phyloP scores from a whole-genome alignment of 1,140 invertebrate species.

The Phenacoccus solenopsis region DNA sequence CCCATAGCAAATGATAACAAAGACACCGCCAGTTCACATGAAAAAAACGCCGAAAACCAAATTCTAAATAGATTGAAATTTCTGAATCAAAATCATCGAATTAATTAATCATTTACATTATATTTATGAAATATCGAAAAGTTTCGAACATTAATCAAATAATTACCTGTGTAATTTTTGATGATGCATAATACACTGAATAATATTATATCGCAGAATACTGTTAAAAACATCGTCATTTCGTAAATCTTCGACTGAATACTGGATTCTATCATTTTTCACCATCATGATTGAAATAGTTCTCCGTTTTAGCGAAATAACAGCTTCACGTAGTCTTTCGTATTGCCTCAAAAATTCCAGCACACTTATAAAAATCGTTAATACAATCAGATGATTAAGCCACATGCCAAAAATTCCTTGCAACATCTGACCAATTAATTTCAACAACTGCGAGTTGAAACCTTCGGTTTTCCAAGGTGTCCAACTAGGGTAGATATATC shows the following conservation, averaged over 20 bases:
- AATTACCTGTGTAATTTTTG: background rate
- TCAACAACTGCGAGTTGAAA: background rate
- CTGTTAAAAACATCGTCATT: no score
- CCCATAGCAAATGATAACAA: background rate
- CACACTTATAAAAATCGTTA: no score
- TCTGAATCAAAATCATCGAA: background rate
- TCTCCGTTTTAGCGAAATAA: no score
- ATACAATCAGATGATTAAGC: no score
- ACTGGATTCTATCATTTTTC: background rate
- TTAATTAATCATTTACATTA: no score
- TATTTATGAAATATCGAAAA: no score
- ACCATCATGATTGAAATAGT: background rate
- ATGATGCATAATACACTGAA: background rate
- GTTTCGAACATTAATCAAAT: no score
- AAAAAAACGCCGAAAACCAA: background rate
- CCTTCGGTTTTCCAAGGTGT: background rate
- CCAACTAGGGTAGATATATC: background rate
- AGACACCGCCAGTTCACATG: background rate
- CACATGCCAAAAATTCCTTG: no score
- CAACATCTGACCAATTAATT: background rate
- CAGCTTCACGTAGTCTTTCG: no score
- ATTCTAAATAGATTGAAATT: background rate
- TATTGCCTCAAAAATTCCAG: background rate
- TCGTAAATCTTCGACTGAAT: background rate
- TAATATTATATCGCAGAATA: no score